Base-by-base conservation (phyloP, 2,797 vertebrate species). In the Eulemur mongoz region DNA sequence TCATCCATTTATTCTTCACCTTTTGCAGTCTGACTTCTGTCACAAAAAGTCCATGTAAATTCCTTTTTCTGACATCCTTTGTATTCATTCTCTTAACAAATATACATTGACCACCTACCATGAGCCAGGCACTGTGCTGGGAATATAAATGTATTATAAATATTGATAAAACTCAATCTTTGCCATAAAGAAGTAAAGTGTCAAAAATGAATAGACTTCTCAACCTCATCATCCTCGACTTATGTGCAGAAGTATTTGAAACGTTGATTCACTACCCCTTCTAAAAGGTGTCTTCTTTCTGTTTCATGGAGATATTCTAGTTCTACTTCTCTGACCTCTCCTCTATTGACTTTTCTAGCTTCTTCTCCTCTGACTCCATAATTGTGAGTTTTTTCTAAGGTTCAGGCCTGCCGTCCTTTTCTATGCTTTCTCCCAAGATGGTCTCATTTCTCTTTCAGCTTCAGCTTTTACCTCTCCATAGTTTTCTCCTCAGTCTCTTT, bases 111-210 rank as follows among this genome's bases (percentile, higher is more conserved):
- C n/a, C 20, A 86, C 27, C 25, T 81, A 72, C 67, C 57, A 50
- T 79, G 30, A 91, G 15, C 45, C 32, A 48, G 38, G 38, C 25
- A 87, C 35, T 70, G 25, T 87, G 35, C 85, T 83, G 9, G 38
- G 11, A 87, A 86, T 87, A 72, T 59, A 17, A 92, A 91, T 63
- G 32, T 40, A 57, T 57, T 25, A 57, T 57, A 89, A 70, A 73
- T 79, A 75, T 30, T 85, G 18, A 61, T 82, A 86, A 97, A 91
- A 80, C 40, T 61, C 72, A 79, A 70, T 81, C 7, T 43, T 91
- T 93, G 7, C n/a, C 69, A 89, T 89, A 40, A 80, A 96, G 23
- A 96, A 92, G 7, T 38, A 93, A 92, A 54, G 4, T 57, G 52
- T 54, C 15, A 38, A 79, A 96, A 95, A 69, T 20, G 30, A 88